phyloP scores from a whole-genome alignment of 2,888 invertebrate genomes.

The Flexamia atlantica region DNA sequence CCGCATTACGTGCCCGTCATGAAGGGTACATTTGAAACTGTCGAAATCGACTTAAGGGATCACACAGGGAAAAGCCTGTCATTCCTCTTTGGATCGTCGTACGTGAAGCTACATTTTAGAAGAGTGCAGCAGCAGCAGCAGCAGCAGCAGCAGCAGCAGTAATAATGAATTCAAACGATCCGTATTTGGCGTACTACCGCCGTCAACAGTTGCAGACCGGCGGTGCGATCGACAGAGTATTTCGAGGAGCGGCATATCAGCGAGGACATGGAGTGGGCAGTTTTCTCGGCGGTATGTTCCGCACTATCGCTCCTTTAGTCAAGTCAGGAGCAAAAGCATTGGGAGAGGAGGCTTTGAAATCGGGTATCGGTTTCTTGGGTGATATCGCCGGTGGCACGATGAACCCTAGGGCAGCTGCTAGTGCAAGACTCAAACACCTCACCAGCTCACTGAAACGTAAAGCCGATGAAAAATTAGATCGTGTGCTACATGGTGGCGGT shows the following conservation, averaged over 20 bases:
- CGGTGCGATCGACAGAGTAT: slow-evolving; percentile 48
- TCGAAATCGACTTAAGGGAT: slow-evolving; percentile 65
- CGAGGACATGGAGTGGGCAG: slow-evolving; percentile 64
- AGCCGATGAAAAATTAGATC: background rate
- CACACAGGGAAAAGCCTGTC: slow-evolving; percentile 39
- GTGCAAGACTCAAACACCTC: background rate
- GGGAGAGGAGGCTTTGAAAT: slow-evolving; percentile 54
- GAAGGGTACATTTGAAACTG: slow-evolving; percentile 59
- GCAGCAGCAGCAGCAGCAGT: background rate
- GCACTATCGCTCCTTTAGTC: slow-evolving; percentile 61
- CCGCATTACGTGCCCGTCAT: slow-evolving; percentile 68
- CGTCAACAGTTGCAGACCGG: slow-evolving; percentile 16
- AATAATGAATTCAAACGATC: background rate
- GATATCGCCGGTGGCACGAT: slow-evolving; percentile 16
- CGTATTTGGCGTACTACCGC: background rate
- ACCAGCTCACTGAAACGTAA: slow-evolving; percentile 2
- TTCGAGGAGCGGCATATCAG: slow-evolving; percentile 60
- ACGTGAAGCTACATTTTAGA: slow-evolving; percentile 62
- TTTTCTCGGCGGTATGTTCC: slow-evolving; percentile 65
- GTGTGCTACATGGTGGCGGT: background rate
- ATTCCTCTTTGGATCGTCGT: slow-evolving; percentile 62
- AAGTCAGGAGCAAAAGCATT: slow-evolving; percentile 61
- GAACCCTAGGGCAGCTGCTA: background rate
- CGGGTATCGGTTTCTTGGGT: slow-evolving; percentile 51
- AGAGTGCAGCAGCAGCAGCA: too few species aligned